A percentile compares a stretch with the other conserved stretches of the same genome.
phyloP scores from a whole-genome alignment of 2,888 invertebrate species.

The Steinernema hermaphroditum region DNA sequence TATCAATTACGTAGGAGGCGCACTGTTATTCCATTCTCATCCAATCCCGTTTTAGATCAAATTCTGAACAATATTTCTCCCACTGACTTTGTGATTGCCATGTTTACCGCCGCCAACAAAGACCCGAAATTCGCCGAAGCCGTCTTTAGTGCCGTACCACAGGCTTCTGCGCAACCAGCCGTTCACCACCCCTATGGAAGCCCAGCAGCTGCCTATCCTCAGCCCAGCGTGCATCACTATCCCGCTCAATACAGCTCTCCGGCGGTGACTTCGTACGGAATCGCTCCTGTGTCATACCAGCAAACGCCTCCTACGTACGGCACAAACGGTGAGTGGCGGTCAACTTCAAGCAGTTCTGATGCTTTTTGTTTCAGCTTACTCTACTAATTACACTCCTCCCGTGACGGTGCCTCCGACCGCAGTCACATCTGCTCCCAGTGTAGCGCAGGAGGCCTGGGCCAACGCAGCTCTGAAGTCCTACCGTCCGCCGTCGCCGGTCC shows the following conservation, averaged over 20 bases:
- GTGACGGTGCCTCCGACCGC: neutral
- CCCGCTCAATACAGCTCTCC: neutral
- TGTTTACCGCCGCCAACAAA: constrained; percentile 8
- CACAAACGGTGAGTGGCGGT: neutral
- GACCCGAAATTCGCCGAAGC: constrained; percentile 13
- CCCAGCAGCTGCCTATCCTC: neutral
- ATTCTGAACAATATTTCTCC: neutral
- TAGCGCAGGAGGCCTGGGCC: constrained; percentile 8
- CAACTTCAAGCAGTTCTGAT: neutral
- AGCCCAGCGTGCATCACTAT: neutral
- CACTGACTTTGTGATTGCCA: constrained; percentile 2
- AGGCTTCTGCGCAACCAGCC: neutral
- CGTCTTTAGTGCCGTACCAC: neutral
- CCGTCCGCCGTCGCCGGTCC: constrained; percentile 34
- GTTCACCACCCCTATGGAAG: neutral
- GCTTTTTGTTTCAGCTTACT: neutral
- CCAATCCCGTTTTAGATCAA: neutral
- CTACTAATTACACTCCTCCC: neutral
- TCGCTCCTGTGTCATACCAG: neutral
- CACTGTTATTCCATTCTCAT: neutral
- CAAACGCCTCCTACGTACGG: neutral
- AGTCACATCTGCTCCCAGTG: neutral
- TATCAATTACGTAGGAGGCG: neutral
- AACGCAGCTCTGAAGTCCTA: neutral
- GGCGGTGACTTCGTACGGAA: neutral